These are phyloP conservation scores for Doris montereyensis DNA, from an alignment of 2,888 invertebrate genomes.

Conservation along the genomic window DNA sequence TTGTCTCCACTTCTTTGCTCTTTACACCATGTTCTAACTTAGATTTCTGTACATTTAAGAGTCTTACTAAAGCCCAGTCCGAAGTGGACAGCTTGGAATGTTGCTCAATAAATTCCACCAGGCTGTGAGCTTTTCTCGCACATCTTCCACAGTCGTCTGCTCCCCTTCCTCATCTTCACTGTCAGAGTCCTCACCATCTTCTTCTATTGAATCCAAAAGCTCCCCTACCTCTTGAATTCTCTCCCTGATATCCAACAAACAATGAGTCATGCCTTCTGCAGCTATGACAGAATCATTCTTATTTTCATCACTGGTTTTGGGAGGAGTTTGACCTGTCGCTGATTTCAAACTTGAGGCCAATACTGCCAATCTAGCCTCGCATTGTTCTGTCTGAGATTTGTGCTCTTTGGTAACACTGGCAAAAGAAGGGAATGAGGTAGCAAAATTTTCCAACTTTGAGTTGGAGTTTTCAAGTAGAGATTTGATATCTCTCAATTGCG, in stretches of 20 bases:
- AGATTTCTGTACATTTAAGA: slow-evolving; percentile 54
- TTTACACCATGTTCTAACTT: slow-evolving; percentile 17
- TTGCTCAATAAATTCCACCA: slow-evolving; percentile 57
- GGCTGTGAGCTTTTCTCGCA: slow-evolving; percentile 55
- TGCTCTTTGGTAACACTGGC: too few relatives aligned
- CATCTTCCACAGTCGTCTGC: slow-evolving; percentile 49
- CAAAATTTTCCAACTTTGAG: slow-evolving; percentile 53
- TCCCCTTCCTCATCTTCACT: slow-evolving; percentile 54
- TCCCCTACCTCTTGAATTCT: slow-evolving; percentile 51
- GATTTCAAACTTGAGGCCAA: too few relatives aligned
- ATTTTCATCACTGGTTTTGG: slow-evolving; percentile 20
- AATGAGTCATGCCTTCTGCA: slow-evolving; percentile 52
- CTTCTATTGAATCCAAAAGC: slow-evolving; percentile 51
- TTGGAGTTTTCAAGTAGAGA: slow-evolving; percentile 55
- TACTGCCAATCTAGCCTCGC: too few relatives aligned
- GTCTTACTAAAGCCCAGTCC: slow-evolving; percentile 61
- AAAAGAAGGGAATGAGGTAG: slow-evolving; percentile 45
- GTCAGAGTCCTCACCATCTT: slow-evolving; percentile 58
- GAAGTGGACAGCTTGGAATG: slow-evolving; percentile 55
- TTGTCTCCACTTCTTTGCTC: slow-evolving; percentile 41
- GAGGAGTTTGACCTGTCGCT: too few relatives aligned
- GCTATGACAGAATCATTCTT: slow-evolving; percentile 44
- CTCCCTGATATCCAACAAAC: slow-evolving; percentile 56
- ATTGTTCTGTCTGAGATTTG: too few relatives aligned
- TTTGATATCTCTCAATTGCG: slow-evolving; percentile 59